Percentiles rank a stretch among this genome's conserved stretches.
phyloP scores from a whole-genome alignment of 2,113 vertebrate species.

The Gallinago undulata region DNA sequence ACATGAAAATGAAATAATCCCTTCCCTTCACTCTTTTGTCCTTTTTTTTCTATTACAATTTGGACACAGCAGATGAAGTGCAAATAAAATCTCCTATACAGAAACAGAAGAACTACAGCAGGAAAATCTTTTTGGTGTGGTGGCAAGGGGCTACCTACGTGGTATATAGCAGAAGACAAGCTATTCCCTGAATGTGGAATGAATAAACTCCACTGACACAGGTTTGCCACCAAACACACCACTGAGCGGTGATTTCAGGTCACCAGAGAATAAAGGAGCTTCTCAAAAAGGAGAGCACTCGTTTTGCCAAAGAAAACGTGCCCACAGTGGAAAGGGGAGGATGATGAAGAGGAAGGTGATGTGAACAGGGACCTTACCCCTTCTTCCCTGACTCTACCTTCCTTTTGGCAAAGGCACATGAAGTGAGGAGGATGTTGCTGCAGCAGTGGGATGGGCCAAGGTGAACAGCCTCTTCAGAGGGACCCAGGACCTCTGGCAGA shows the following conservation, averaged over 20 bases:
- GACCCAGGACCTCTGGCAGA: accelerated
- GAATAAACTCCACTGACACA: no score
- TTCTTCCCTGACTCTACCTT: not conserved
- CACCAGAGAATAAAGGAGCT: not conserved
- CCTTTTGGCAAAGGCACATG: not conserved
- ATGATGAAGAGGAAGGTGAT: not conserved
- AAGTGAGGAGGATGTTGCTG: not conserved
- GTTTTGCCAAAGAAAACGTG: accelerated
- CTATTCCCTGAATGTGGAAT: not conserved
- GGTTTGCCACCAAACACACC: not conserved
- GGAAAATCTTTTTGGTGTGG: not conserved
- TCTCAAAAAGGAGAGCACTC: accelerated
- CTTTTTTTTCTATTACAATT: not conserved
- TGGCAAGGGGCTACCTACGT: not conserved
- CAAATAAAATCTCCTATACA: not conserved
- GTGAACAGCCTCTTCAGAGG: not conserved
- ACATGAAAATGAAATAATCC: not conserved
- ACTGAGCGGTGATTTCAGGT: not conserved
- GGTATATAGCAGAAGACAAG: not conserved
- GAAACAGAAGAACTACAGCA: not conserved
- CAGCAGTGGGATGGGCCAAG: not conserved
- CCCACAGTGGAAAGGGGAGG: accelerated
- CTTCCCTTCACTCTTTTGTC: not conserved
- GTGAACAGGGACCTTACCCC: not conserved
- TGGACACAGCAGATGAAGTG: not conserved